These are phyloP conservation scores for Poecilia wingei DNA, from an alignment of 2,797 vertebrate genomes.

Conservation along the genomic window DNA sequence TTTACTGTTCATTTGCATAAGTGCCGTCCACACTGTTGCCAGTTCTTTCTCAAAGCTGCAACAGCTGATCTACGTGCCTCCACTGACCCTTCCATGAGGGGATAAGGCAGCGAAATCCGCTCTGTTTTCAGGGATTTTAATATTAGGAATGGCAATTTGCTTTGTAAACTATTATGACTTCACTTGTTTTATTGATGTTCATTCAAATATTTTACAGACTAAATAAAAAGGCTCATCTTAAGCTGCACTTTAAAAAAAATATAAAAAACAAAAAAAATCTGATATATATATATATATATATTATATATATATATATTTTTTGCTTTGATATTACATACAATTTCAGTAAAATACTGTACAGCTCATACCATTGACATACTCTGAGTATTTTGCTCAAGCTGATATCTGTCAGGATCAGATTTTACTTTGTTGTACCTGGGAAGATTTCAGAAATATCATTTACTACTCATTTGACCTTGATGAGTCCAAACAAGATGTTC, in stretches of 20 bases:
- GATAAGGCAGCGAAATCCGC: slow-evolving; percentile 22
- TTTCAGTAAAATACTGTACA: neutral
- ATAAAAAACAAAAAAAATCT: neutral
- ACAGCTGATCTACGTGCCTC: slow-evolving; percentile 38
- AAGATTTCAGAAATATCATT: slow-evolving; percentile 12
- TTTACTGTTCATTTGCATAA: slow-evolving; percentile 56
- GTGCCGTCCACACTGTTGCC: slow-evolving; percentile 42
- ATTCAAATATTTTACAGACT: neutral
- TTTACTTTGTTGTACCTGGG: neutral
- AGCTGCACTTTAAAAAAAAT: neutral
- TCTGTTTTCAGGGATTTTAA: slow-evolving; percentile 24
- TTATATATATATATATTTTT: neutral
- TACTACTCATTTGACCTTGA: slow-evolving; percentile 44
- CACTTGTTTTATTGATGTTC: neutral
- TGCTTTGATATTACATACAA: neutral
- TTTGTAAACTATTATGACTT: slow-evolving; percentile 18
- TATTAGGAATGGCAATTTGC: slow-evolving; percentile 31
- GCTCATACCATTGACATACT: neutral
- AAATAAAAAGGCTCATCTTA: neutral
- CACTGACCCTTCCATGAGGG: slow-evolving; percentile 40
- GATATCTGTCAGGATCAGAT: neutral
- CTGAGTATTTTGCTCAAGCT: neutral
- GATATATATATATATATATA: no score
- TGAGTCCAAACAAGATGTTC: slow-evolving; percentile 21
- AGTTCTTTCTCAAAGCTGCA: slow-evolving; percentile 31